Evolutionary conservation across 1,140 invertebrate genomes (phyloP).

Genomic region (Drosophila bipectinata): DNA sequence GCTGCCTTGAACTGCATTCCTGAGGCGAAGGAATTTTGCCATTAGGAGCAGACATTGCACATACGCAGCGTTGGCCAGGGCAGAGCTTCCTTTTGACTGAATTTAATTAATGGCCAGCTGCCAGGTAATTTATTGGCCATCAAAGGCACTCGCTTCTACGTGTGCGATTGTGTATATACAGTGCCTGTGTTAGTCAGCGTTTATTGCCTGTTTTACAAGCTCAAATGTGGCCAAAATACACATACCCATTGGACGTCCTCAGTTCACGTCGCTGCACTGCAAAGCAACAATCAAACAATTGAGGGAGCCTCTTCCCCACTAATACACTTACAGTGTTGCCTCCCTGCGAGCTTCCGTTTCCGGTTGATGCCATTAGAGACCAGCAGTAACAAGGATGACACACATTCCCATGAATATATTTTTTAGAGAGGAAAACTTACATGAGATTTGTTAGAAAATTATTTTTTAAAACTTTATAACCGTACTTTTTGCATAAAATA

Average conservation of each 20-base stretch:
- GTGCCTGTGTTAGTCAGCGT: slow-evolving; percentile 29
- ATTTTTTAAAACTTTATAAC: too few species aligned
- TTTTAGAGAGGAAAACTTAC: too few species aligned
- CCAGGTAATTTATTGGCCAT: slow-evolving; percentile 65
- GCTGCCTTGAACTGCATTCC: slow-evolving; percentile 39
- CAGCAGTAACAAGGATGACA: too few species aligned
- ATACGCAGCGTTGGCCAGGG: slow-evolving; percentile 42
- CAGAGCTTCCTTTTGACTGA: slow-evolving; percentile 20
- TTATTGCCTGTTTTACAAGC: slow-evolving; percentile 71
- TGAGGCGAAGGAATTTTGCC: slow-evolving; percentile 7
- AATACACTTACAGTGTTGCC: slow-evolving; percentile 13
- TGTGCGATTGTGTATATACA: neutral
- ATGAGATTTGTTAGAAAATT: too few species aligned
- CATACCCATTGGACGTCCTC: neutral
- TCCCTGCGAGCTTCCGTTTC: slow-evolving; percentile 59
- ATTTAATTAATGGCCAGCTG: slow-evolving; percentile 63
- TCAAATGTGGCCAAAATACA: slow-evolving; percentile 52
- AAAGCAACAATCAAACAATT: slow-evolving; percentile 61
- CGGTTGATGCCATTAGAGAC: slow-evolving; percentile 58
- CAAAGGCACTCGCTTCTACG: slow-evolving; percentile 12
- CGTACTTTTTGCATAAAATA: neutral
- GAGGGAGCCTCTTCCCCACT: slow-evolving; percentile 14
- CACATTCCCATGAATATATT: too few species aligned
- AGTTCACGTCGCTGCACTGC: slow-evolving; percentile 2
- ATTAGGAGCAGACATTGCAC: slow-evolving; percentile 36